Conservation (phyloP, 2,113 vertebrate genomes). For the Poeciliopsis retropinna region DNA sequence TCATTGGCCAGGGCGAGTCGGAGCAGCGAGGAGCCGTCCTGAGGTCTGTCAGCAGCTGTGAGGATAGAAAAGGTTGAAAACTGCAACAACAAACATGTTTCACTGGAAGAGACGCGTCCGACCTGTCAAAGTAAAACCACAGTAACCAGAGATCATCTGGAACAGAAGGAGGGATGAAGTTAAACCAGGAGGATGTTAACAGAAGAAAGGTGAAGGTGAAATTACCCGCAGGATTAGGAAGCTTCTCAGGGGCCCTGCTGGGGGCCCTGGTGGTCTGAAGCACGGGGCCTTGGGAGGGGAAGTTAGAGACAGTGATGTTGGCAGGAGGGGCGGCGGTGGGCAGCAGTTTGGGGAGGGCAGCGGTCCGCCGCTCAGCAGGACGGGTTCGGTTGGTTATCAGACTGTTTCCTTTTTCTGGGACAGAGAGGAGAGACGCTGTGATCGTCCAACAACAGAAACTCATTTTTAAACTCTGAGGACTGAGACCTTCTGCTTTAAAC, state of each 20-base stretch:
- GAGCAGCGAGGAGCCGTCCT: conserved; percentile 45
- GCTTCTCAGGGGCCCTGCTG: conserved; percentile 57
- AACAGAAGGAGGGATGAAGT: background rate
- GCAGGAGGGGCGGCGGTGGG: conserved; percentile 54
- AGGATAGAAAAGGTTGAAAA: conserved; percentile 45
- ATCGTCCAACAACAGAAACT: background rate
- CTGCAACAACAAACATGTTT: background rate
- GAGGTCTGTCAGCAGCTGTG: conserved; percentile 51
- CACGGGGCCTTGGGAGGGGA: conserved; percentile 29
- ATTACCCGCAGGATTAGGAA: conserved; percentile 72
- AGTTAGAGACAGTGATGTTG: conserved; percentile 46
- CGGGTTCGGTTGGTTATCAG: conserved; percentile 61
- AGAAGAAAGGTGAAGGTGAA: conserved; percentile 23
- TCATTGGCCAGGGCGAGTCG: conserved; percentile 47
- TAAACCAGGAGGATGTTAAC: background rate
- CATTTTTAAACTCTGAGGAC: background rate
- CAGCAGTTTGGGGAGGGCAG: conserved; percentile 46
- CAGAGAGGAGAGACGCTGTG: conserved; percentile 43
- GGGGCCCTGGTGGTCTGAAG: conserved; percentile 58
- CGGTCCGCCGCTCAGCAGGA: conserved; percentile 34
- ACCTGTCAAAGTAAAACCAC: conserved; percentile 7
- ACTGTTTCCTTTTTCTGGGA: conserved; percentile 64
- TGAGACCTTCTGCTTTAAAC: background rate
- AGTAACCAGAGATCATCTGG: too few species aligned
- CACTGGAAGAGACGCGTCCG: background rate